Percentiles rank a stretch among this genome's conserved stretches.
Evolutionary conservation across 2,888 invertebrate species (phyloP).

Genomic region (Diadegma fenestrale): DNA sequence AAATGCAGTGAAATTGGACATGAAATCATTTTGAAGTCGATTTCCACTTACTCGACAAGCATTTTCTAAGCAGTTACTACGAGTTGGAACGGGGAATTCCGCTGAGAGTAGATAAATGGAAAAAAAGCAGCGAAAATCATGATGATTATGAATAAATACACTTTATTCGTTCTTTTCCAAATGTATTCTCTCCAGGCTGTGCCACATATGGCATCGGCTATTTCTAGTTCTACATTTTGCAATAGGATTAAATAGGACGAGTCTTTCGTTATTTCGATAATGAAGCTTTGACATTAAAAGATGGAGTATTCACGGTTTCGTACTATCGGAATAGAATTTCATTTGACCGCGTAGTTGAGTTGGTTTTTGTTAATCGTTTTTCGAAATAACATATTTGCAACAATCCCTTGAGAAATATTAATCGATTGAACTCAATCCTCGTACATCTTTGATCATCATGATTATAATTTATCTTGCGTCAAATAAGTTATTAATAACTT

Average conservation of each 20-base stretch:
- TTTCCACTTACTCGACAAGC: too few relatives aligned
- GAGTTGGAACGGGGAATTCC: not conserved
- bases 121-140: slow-evolving; percentile 9
- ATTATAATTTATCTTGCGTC: slow-evolving; percentile 56
- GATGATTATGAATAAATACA: slow-evolving; percentile 64
- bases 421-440: slow-evolving; percentile 53
- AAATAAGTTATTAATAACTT: slow-evolving; percentile 36
- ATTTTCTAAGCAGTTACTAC: too few relatives aligned
- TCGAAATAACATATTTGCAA: slow-evolving; percentile 62
- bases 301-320: slow-evolving; percentile 63
- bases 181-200: slow-evolving; percentile 68
- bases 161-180: slow-evolving; percentile 64
- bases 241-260: slow-evolving; percentile 68
- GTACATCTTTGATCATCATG: slow-evolving; percentile 23
- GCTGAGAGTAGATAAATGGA: not conserved
- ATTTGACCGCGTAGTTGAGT: slow-evolving; percentile 60
- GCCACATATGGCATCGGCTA: slow-evolving; percentile 65
- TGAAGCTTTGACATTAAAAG: slow-evolving; percentile 82
- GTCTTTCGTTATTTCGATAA: slow-evolving; percentile 58
- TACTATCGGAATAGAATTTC: slow-evolving; percentile 54
- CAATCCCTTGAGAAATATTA: slow-evolving; percentile 54
- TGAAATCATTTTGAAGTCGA: too few relatives aligned
- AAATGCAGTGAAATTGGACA: too few relatives aligned
- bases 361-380: slow-evolving; percentile 34
- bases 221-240: slow-evolving; percentile 65